A percentile compares a stretch with the other conserved stretches of the same genome.
phyloP scores from a whole-genome alignment of 2,113 vertebrate genomes.

The Sylvietta virens region DNA sequence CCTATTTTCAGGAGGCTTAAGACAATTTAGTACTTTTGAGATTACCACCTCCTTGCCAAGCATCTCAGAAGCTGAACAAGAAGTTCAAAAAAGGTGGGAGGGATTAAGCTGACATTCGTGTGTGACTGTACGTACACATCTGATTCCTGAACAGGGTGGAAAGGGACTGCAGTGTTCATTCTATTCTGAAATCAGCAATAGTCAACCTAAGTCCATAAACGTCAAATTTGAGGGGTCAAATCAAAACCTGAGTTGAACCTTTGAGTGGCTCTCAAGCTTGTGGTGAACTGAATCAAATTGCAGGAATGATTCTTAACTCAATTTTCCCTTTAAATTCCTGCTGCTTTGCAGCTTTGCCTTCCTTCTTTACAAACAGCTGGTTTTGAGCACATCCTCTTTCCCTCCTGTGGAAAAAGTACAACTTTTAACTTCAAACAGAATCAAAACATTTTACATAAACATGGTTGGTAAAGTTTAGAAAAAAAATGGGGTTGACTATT shows the following conservation, averaged over 20 bases:
- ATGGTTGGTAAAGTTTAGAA: background rate
- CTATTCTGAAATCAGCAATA: background rate
- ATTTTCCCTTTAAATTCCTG: background rate
- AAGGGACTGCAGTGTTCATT: background rate
- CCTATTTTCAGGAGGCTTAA: background rate
- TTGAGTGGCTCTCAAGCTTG: background rate
- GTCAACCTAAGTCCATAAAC: background rate
- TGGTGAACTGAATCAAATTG: background rate
- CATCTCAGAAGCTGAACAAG: background rate
- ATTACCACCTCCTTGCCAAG: background rate
- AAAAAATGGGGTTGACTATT: fast-evolving
- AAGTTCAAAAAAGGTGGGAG: background rate
- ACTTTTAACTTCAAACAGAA: background rate
- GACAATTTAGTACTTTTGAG: background rate
- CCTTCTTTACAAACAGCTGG: background rate
- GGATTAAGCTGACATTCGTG: background rate
- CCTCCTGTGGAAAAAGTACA: background rate
- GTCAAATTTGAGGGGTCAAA: background rate
- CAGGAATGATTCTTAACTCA: background rate
- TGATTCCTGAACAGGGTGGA: background rate
- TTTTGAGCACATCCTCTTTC: background rate
- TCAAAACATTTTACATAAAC: background rate
- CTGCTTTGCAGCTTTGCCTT: background rate
- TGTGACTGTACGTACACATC: background rate
- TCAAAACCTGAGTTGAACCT: background rate